Percentiles rank a stretch among this genome's conserved stretches.
Conservation (phyloP, 2,113 vertebrate genomes). For the Oreochromis niloticus region DNA sequence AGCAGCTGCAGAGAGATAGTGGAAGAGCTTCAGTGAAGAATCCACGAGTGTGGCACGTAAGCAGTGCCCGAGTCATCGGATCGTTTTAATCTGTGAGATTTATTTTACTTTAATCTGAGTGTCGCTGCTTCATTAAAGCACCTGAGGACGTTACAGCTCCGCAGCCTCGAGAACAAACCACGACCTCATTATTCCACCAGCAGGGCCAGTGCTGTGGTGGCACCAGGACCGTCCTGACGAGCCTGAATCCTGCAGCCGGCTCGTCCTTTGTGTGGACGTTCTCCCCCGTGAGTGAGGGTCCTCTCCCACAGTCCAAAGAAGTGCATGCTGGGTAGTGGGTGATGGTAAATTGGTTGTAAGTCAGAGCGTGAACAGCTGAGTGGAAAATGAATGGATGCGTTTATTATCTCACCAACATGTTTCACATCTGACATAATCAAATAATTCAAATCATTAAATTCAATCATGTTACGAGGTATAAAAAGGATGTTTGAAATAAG, state of each 20-base stretch:
- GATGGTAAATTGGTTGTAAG: neutral
- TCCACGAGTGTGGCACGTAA: accelerated
- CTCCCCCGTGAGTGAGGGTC: neutral
- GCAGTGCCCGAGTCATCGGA: neutral
- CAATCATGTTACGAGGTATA: neutral
- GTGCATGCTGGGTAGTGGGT: neutral
- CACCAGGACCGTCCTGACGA: no score
- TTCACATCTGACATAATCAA: neutral
- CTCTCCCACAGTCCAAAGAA: neutral
- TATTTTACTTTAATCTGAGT: neutral
- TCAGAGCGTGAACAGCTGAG: neutral
- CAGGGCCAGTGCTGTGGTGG: neutral
- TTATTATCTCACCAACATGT: neutral
- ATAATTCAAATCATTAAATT: neutral
- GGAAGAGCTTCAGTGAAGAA: neutral
- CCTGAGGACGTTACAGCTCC: neutral
- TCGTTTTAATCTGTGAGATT: neutral
- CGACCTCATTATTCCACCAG: neutral
- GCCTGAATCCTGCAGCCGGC: neutral
- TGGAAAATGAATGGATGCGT: neutral
- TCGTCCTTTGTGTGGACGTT: neutral
- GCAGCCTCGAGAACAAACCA: neutral
- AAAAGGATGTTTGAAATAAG: neutral
- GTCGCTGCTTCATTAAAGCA: no score
- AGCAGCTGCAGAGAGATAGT: neutral